These are phyloP conservation scores for Vidua macroura DNA, from an alignment of 2,113 vertebrate species.

Conservation along the genomic window DNA sequence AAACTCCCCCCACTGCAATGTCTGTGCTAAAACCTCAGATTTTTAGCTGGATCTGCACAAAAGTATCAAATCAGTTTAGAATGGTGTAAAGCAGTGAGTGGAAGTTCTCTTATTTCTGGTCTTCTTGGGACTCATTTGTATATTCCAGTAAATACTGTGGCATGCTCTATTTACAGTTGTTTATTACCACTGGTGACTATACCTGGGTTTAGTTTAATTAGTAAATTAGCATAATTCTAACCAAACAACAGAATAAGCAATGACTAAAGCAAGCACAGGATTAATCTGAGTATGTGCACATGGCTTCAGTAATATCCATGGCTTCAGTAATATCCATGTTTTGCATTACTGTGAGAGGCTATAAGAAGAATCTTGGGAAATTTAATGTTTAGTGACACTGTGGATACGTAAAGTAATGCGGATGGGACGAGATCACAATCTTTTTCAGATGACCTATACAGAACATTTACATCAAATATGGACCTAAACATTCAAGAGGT, in stretches of 20 bases:
- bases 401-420: background rate
- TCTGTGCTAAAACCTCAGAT: background rate
- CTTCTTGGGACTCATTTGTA: background rate
- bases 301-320: background rate
- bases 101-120: background rate
- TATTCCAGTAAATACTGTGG: background rate
- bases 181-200: background rate
- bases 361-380: background rate
- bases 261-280: background rate
- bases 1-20: background rate
- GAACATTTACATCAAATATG: background rate
- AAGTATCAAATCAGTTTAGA: background rate
- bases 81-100: background rate
- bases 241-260: background rate
- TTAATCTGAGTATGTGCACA: background rate
- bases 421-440: background rate
- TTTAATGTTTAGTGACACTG: background rate
- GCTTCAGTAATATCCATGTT: background rate
- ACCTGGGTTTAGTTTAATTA: background rate
- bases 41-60: background rate
- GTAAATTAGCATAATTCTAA: background rate
- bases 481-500: background rate
- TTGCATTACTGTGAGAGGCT: background rate
- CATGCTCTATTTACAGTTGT: background rate
- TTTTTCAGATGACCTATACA: background rate